Evolutionary conservation across 1,140 invertebrate species (phyloP).

Genomic region (Ephestia elutella): DNA sequence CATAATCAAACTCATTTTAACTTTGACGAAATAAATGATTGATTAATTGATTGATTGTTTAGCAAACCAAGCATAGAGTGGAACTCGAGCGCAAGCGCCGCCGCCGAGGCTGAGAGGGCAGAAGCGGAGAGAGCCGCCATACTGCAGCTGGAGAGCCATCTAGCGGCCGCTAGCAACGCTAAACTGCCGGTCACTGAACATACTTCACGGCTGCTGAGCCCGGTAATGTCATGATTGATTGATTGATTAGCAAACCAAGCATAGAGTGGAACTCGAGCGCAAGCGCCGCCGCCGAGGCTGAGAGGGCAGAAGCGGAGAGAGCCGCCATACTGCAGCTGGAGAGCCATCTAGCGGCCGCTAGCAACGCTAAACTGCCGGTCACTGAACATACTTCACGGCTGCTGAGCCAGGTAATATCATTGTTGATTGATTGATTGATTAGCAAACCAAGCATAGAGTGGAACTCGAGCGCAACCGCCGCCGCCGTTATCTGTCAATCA

Average conservation of each 20-base stretch:
- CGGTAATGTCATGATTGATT: no score
- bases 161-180: conserved; percentile 90
- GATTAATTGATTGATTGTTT: no score
- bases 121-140: conserved; percentile 73
- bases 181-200: conserved; percentile 92
- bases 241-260: conserved; percentile 63
- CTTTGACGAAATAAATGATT: no score
- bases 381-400: conserved; percentile 93
- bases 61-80: conserved; percentile 66
- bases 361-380: conserved; percentile 88
- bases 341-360: conserved; percentile 90
- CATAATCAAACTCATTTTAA: no score
- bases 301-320: conserved; percentile 54
- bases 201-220: conserved; percentile 89
- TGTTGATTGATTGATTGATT: no score
- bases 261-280: conserved; percentile 46
- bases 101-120: conserved; percentile 40
- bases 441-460: conserved; percentile 67
- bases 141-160: conserved; percentile 93
- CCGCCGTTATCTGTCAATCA: no score
- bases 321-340: conserved; percentile 89
- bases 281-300: conserved; percentile 32
- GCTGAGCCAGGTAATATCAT: conserved; percentile 81
- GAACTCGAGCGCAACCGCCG: conserved; percentile 23
- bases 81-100: conserved; percentile 23